Percentiles rank a stretch among this genome's conserved stretches.
phyloP scores from a whole-genome alignment of 2,888 invertebrate genomes.

The Dasysyrphus tricinctus region DNA sequence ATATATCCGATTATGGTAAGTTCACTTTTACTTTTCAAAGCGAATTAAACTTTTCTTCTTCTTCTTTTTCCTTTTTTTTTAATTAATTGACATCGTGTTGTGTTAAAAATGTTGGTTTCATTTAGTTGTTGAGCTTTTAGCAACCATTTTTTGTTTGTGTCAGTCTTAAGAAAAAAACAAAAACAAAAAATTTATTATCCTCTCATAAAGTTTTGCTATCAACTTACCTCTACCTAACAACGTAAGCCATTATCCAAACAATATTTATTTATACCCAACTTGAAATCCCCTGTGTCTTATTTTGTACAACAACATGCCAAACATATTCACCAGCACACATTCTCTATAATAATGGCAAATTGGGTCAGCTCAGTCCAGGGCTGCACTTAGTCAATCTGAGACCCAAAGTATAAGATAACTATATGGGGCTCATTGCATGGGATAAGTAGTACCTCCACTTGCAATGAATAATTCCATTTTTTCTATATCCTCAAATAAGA shows the following conservation, averaged over 20 bases:
- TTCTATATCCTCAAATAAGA: no score
- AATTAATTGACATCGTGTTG: slow-evolving; percentile 4
- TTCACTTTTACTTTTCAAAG: slow-evolving; percentile 14
- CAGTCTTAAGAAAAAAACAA: neutral
- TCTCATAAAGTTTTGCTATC: slow-evolving; percentile 58
- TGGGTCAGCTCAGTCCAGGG: slow-evolving; percentile 56
- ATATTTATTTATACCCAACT: slow-evolving; percentile 47
- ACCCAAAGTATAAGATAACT: neutral
- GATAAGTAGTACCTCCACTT: no score
- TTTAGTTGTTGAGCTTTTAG: neutral
- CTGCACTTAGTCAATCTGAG: neutral
- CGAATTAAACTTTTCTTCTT: slow-evolving; percentile 17
- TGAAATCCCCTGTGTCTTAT: slow-evolving; percentile 56
- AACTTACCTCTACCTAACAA: slow-evolving; percentile 64
- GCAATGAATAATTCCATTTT: no score
- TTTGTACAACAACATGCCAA: slow-evolving; percentile 34
- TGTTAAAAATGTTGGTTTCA: neutral
- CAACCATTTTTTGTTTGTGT: neutral
- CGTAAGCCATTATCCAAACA: slow-evolving; percentile 68
- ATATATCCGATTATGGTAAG: neutral
- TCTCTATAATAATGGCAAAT: slow-evolving; percentile 33
- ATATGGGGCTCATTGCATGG: no score
- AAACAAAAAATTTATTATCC: slow-evolving; percentile 20
- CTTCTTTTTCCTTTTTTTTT: slow-evolving; percentile 20
- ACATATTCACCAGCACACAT: slow-evolving; percentile 23